phyloP scores from a whole-genome alignment of 2,888 invertebrate genomes.

The Barypeithes pellucidus region DNA sequence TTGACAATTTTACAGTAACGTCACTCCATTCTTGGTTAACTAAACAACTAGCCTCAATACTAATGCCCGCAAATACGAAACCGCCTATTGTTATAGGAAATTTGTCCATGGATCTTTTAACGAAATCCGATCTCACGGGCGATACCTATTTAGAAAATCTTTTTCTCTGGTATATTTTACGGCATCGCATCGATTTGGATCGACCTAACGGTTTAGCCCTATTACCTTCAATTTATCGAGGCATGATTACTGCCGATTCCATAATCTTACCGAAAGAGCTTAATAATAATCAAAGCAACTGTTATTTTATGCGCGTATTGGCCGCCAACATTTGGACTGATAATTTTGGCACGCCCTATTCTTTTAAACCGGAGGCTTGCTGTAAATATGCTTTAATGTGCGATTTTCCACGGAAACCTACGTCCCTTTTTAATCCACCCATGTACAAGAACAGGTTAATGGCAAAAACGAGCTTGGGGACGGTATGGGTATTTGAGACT shows the following conservation, averaged over 20 bases:
- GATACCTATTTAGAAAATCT: neutral
- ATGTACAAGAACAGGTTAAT: too few species aligned
- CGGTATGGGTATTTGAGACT: too few species aligned
- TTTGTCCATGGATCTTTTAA: neutral
- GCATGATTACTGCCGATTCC: conserved; percentile 1
- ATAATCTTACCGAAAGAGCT: neutral
- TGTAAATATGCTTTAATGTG: neutral
- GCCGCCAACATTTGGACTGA: neutral
- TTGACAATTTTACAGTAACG: neutral
- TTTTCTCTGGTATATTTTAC: neutral
- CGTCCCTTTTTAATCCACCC: too few species aligned
- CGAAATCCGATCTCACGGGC: neutral
- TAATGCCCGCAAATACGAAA: neutral
- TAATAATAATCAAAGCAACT: neutral
- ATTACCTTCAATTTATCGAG: neutral
- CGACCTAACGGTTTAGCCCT: neutral
- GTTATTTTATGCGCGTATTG: neutral
- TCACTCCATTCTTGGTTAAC: neutral
- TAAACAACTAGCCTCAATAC: neutral
- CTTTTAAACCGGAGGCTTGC: neutral
- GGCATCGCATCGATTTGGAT: neutral
- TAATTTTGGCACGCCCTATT: neutral
- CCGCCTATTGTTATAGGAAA: neutral
- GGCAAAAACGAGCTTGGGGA: too few species aligned
- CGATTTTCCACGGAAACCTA: neutral